These are phyloP conservation scores for Lamellibrachia luymesi DNA, from an alignment of 1,140 invertebrate genomes.

Conservation along the genomic window DNA sequence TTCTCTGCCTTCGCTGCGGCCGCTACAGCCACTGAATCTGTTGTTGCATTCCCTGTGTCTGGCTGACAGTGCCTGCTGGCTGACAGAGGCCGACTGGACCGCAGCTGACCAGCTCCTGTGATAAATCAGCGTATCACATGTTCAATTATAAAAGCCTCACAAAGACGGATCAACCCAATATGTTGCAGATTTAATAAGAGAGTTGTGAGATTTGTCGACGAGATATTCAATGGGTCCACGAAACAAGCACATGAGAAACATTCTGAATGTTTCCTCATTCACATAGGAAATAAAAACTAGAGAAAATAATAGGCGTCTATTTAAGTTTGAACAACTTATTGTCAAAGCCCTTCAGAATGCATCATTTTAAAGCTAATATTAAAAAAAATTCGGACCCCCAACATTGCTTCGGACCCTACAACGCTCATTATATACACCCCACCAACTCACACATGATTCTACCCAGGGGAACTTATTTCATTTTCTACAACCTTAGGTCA, in stretches of 20 bases:
- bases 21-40: slow-evolving; percentile 41
- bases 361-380: no score
- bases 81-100: slow-evolving; percentile 32
- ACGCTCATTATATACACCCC: no score
- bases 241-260: background rate
- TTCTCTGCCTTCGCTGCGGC: slow-evolving; percentile 42
- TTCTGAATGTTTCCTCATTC: background rate
- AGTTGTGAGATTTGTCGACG: background rate
- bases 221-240: background rate
- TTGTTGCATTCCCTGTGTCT: slow-evolving; percentile 31
- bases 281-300: no score
- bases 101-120: background rate
- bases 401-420: no score
- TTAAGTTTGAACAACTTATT: no score
- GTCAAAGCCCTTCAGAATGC: no score
- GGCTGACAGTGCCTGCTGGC: slow-evolving; percentile 32
- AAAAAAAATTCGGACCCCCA: no score
- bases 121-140: background rate
- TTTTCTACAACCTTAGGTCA: background rate
- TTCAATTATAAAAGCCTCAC: background rate
- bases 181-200: background rate
- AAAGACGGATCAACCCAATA: background rate
- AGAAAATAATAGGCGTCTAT: no score
- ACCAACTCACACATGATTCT: background rate
- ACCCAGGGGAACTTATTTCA: background rate